phyloP scores from a whole-genome alignment of 2,113 vertebrate species.

The Parus major region DNA sequence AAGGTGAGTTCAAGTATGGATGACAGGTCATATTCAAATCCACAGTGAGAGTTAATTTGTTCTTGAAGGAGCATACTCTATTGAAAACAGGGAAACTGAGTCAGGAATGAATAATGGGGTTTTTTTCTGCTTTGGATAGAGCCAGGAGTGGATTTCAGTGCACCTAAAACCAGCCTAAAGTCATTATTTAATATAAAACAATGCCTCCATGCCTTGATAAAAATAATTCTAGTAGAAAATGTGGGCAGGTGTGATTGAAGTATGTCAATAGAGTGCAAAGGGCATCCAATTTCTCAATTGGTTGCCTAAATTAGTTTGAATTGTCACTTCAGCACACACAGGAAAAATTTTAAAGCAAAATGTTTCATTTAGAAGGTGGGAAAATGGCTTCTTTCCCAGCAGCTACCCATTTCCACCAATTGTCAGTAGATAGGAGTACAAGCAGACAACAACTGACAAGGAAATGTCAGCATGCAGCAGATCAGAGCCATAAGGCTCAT shows the following conservation, averaged over 20 bases:
- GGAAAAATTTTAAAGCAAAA: not conserved
- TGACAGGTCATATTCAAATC: not conserved
- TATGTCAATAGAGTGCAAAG: not conserved
- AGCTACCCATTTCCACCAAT: not conserved
- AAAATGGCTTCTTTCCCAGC: not conserved
- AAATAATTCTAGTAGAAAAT: not conserved
- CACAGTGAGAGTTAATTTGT: not conserved
- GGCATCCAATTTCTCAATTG: not conserved
- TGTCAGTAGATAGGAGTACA: not conserved
- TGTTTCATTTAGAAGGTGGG: not conserved
- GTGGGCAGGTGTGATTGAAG: not conserved
- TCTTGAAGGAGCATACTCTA: not conserved
- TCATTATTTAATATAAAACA: not conserved
- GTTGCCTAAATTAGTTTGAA: not conserved
- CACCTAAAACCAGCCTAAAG: not conserved
- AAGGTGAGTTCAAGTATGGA: not conserved
- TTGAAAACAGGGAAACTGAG: not conserved
- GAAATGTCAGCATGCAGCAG: not conserved
- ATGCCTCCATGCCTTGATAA: not conserved
- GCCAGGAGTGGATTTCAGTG: fast-evolving
- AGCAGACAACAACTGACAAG: not conserved
- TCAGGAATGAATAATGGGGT: not conserved
- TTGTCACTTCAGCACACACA: not conserved
- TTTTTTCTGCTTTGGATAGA: not conserved
- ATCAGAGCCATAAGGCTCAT: not conserved